Evolutionary conservation across 2,888 invertebrate species (phyloP), one percentile per base, ranked within the genome.

Genomic region (Tetragonula carbonaria): DNA sequence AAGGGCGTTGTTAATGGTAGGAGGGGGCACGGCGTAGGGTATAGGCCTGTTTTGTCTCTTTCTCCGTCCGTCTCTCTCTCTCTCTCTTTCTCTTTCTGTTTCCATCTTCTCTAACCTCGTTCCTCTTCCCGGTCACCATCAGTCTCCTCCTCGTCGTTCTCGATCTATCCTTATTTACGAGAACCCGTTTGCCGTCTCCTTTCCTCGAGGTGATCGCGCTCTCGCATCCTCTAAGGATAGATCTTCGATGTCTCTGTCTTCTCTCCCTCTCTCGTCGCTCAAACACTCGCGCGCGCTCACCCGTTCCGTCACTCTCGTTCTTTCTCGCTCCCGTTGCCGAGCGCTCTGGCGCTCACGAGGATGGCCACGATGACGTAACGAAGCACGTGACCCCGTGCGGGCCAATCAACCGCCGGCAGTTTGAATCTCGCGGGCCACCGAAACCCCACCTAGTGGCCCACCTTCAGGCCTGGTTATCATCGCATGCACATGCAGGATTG

Each of bases 1-100:
- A 94, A 94, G 94, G 94, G 94, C 94, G 94, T 94, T 94, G 94
- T 94, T 94, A 94, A 94, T 94, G 93, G 93, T 90, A 91, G 91
- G 91, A 92, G 93, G 92, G 89, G 89, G 86, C 79, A 87, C 85
- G 76, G 80, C 79, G 89, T 82, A 88, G 89, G 88, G 89, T 83
- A 88, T 83, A 82, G 80, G 86, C 81, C 80, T 73, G 87, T 38
- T 8, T 45, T 45, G 45, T 45, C 45, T 45, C 45, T 45, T 8
- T 45, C 45, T 45, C 45, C 8, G 8, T 38, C 8, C 8, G 8
- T 38, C 38, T 38, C 38, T 38, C 38, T 38, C 82, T 38, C 82
- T 81, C 72, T 82, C 74, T 74, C 78, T 81, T 73, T 74, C 78
- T 75, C 86, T 68, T 38, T 80, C 81, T 57, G 3, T 57, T 63